phyloP scores from a whole-genome alignment of 2,113 vertebrate species.

The Thamnophis sirtalis region DNA sequence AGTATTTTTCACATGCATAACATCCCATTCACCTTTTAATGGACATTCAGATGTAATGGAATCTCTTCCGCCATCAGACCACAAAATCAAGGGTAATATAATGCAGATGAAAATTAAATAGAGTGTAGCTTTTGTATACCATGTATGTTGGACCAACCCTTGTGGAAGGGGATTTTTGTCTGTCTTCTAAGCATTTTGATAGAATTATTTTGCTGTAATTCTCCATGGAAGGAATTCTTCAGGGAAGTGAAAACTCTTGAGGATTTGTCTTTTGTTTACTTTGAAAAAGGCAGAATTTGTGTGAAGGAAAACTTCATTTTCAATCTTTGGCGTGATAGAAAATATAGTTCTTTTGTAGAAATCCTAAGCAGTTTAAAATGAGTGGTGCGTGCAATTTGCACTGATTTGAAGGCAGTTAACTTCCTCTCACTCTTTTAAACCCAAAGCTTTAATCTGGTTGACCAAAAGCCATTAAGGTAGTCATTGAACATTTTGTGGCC shows the following conservation, averaged over 20 bases:
- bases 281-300: not conserved
- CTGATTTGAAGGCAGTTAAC: not conserved
- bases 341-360: not conserved
- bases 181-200: not conserved
- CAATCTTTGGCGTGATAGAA: not conserved
- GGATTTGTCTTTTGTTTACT: not conserved
- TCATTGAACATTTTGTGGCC: not conserved
- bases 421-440: not conserved
- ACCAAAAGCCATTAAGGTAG: not conserved
- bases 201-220: not conserved
- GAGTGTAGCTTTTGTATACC: not conserved
- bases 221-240: not conserved
- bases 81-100: not conserved
- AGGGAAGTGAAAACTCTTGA: not conserved
- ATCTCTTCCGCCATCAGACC: not conserved
- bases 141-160: not conserved
- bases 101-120: not conserved
- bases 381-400: not conserved
- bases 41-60: not conserved
- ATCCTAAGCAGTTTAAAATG: not conserved
- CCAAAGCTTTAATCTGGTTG: not conserved
- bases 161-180: not conserved
- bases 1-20: not conserved
- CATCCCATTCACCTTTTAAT: not conserved
- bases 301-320: not conserved